Evolutionary conservation across 2,888 invertebrate genomes (phyloP), one percentile per base, ranked within the genome.

Genomic region (Agonopterix alstromeriana): DNA sequence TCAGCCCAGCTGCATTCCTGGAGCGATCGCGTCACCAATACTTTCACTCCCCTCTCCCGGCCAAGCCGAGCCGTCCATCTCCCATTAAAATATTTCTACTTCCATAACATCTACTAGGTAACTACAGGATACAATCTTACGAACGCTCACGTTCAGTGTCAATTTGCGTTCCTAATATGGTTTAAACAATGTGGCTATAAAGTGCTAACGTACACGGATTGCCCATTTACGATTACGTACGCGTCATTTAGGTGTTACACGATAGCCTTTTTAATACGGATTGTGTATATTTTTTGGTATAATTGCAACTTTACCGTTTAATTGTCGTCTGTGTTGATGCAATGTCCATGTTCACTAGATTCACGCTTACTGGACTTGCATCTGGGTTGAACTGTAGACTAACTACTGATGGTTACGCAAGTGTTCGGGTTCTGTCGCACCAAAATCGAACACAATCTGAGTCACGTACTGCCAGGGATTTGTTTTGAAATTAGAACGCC

Each of bases 401-500:
- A 27, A 27, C 27, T 27, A 45, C 42, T 49, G 46, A 14, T 35
- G 36, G 48, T 51, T 51, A 48, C 51, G 51, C 48, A 51, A 51
- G 48, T 45, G 46, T 5, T 45, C 43, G 43, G 50, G 43, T 8
- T 42, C 14, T 44, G 47, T 50, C 48, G 49, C 10, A 43, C 47
- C 46, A 48, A 48, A 48, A 48, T 43, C 47, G 45, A 81, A 80
- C 78, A 83, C 75, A 80, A 83, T 81, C 82, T 87, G 86, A 87
- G 81, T 87, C 86, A 87, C 83, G 85, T 82, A 82, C 77, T 70
- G 70, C 77, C 69, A 73, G 79, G 79, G 84, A 84, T 85, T 87
- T 86, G 87, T 87, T 87, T 85, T 85, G 86, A 86, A 87, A 87
- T 81, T 83, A 76, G 83, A 84, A 77, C 84, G 77, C 77, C 67